phyloP scores from a whole-genome alignment of 2,888 invertebrate species.

The Microctonus brassicae region DNA sequence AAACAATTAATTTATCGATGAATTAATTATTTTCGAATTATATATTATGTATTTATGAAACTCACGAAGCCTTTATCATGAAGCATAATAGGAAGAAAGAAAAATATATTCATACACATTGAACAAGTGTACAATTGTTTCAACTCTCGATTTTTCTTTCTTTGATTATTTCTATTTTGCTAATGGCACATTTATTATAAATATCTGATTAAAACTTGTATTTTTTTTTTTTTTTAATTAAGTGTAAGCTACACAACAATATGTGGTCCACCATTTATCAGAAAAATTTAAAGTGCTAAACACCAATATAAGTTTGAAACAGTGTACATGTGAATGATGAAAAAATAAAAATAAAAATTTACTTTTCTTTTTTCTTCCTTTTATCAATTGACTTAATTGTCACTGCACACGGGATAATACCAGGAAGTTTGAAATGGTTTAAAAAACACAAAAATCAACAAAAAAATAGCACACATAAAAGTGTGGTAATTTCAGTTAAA shows the following conservation, averaged over 20 bases:
- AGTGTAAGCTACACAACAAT: not conserved
- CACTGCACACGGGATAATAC: not conserved
- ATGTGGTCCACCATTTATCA: not conserved
- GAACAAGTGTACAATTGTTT: not conserved
- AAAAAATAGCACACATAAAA: not conserved
- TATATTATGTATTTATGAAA: not conserved
- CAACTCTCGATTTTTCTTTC: not conserved
- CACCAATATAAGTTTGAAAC: not conserved
- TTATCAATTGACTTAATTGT: not conserved
- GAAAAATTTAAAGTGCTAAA: not conserved
- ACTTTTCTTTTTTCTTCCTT: constrained; percentile 4
- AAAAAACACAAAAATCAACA: not conserved
- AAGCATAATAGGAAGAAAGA: not conserved
- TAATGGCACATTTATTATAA: not conserved
- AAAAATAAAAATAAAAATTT: not conserved
- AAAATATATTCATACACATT: not conserved
- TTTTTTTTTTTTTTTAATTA: not conserved
- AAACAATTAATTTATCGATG: not conserved
- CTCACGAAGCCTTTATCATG: not conserved
- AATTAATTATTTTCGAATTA: not conserved
- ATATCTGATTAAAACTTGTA: not conserved
- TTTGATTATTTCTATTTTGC: not conserved
- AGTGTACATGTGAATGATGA: not conserved
- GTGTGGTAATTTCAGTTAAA: constrained; percentile 29
- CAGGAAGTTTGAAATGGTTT: not conserved